Evolutionary conservation across 2,797 vertebrate species (phyloP).

Genomic region (Sparus aurata): DNA sequence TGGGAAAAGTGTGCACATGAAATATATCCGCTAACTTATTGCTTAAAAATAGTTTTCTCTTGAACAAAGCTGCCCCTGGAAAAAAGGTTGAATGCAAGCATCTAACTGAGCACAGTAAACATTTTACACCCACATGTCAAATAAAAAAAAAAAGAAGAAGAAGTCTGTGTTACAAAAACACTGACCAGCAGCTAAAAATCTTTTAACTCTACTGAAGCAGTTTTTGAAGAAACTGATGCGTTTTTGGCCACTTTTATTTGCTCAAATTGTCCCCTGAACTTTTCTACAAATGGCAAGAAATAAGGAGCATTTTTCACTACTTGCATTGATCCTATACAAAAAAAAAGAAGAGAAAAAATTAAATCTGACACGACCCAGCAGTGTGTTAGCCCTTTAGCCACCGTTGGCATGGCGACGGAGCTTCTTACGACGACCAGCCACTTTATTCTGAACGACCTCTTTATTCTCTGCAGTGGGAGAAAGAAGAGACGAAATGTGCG

Average conservation of each 20-base stretch:
- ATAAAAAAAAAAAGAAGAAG: conserved; percentile 30
- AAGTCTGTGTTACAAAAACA: conserved; percentile 57
- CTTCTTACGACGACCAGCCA: conserved; percentile 65
- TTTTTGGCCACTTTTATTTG: conserved; percentile 56
- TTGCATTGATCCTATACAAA: conserved; percentile 55
- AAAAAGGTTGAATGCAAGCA: conserved; percentile 49
- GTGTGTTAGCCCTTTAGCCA: conserved; percentile 60
- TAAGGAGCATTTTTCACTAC: conserved; percentile 43
- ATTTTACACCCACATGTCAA: conserved; percentile 67
- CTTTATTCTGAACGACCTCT: conserved; percentile 75
- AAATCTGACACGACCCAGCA: conserved; percentile 53
- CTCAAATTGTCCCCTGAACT: conserved; percentile 27
- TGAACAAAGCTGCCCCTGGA: conserved; percentile 50
- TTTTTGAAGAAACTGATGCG: conserved; percentile 46
- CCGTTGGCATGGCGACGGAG: conserved; percentile 82
- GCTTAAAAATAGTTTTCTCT: conserved; percentile 53
- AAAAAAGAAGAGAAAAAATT: conserved; percentile 32
- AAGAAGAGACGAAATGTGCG: not conserved
- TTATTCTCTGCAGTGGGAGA: conserved; percentile 80
- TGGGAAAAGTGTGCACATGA: conserved; percentile 50
- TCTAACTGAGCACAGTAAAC: conserved; percentile 70
- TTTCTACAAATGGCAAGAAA: conserved; percentile 47
- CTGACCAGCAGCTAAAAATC: conserved; percentile 63
- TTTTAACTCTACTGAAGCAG: conserved; percentile 43
- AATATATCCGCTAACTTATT: conserved; percentile 44